These are phyloP conservation scores for Esox lucius DNA, from an alignment of 2,797 vertebrate species.

Conservation along the genomic window DNA sequence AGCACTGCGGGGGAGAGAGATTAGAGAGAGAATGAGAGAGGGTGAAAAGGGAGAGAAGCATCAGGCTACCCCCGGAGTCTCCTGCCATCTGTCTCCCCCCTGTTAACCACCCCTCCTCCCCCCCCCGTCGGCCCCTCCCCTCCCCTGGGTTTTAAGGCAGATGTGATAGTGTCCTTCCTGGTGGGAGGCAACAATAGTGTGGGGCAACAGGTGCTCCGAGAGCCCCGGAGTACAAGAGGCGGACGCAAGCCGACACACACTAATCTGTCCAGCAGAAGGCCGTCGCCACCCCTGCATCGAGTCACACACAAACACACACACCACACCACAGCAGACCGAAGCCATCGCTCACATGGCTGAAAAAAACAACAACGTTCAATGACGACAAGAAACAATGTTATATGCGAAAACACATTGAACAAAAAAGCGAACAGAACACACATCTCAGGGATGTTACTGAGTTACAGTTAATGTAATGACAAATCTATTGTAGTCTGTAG, in stretches of 20 bases:
- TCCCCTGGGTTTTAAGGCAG: constrained; percentile 47
- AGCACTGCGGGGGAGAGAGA: constrained; percentile 37
- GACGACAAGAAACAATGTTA: background rate
- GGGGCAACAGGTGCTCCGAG: constrained; percentile 50
- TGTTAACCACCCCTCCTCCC: constrained; percentile 36
- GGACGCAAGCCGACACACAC: constrained; percentile 31
- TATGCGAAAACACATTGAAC: no score
- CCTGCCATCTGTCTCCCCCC: constrained; percentile 52
- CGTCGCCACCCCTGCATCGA: constrained; percentile 31
- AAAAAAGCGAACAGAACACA: no score
- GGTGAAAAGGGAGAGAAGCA: constrained; percentile 11
- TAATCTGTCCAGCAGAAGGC: constrained; percentile 52
- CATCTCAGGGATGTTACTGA: no score
- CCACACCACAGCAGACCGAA: constrained; percentile 11
- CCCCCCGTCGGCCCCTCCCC: background rate
- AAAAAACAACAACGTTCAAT: background rate
- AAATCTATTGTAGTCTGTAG: no score
- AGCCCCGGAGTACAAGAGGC: constrained; percentile 23
- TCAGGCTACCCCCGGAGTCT: constrained; percentile 47
- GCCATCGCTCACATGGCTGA: background rate
- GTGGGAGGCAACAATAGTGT: constrained; percentile 48
- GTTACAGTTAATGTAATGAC: no score
- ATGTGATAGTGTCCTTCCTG: constrained; percentile 56
- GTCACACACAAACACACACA: constrained; percentile 36
- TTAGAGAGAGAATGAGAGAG: constrained; percentile 34